These are phyloP conservation scores for Rhineura floridana DNA, from an alignment of 2,113 vertebrate genomes.

Conservation along the genomic window DNA sequence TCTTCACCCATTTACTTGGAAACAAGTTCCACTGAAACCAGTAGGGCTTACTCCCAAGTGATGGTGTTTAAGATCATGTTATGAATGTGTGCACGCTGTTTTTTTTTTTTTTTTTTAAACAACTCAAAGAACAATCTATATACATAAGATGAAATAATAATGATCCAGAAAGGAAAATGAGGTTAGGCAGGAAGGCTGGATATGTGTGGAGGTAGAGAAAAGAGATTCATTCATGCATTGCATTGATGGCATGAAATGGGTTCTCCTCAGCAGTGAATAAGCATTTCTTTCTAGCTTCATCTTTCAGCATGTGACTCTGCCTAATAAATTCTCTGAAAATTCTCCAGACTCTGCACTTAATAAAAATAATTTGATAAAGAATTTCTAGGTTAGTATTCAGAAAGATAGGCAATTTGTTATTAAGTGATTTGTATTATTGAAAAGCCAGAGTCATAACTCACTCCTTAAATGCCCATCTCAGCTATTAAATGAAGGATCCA, in stretches of 20 bases:
- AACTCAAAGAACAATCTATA: background rate
- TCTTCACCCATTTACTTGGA: background rate
- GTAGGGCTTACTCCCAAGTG: background rate
- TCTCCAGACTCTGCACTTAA: background rate
- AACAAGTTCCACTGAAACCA: background rate
- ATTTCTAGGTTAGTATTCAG: background rate
- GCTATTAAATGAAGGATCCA: background rate
- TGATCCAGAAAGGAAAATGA: background rate
- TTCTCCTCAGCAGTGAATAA: background rate
- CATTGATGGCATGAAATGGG: background rate
- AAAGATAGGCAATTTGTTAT: background rate
- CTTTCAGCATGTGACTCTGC: conserved; percentile 8
- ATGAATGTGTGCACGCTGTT: too few relatives aligned
- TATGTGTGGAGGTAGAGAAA: background rate
- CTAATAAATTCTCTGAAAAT: background rate
- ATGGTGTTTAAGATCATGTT: background rate
- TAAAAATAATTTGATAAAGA: background rate
- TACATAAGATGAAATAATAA: background rate
- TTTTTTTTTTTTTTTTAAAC: background rate
- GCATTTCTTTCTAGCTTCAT: background rate
- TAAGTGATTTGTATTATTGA: background rate
- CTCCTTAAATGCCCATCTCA: background rate
- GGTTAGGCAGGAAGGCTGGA: background rate
- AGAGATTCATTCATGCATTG: background rate
- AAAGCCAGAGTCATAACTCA: background rate